Evolutionary conservation across 64 coral and sea anemone genomes (phyloP), one percentile per base, ranked within the genome.

Genomic region (Montipora cactus): DNA sequence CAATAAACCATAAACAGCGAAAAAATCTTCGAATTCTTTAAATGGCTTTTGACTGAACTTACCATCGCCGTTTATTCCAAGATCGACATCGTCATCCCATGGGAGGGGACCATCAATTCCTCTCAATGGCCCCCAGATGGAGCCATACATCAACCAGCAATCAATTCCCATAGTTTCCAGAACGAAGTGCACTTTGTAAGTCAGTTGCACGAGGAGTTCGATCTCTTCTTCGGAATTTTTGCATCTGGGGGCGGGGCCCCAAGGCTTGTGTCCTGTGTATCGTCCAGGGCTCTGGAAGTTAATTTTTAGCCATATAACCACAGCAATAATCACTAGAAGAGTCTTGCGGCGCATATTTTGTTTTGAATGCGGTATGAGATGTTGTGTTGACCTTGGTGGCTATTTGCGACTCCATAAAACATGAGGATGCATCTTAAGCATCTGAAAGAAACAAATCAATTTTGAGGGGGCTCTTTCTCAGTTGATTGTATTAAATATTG

Each of bases 101-200:
- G 93, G 93, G 16, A 95, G 73, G 8, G 93, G 93, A 18, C 78
- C 79, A 13, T 69, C 53, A 16, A 85, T 44, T 15, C 45, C 71
- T 67, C 91, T 25, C n/a, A 73, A 44, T 4, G 82, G 67, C 47
- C 91, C 91, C 81, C 80, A 93, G 5, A 93, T 87, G 22, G 91
- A 93, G 44, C 91, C 91, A 16, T 93, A 93, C 91, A 93, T 93
- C 84, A 93, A 80, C 91, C 91, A 93, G 13, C 77, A 67, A 18
- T 88, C 83, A 18, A 93, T 77, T 16, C 47, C 84, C n/a, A 88
- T 48, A n/a, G n/a, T 50, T 58, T 88, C 74, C 37, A 93, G 28
- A 49, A 93, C 80, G 23, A 48, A 45, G 13, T 88, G 47, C 2
- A 93, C 84, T 88, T 88, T 74, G 76, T 93, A 79, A 22, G 92